A percentile compares a stretch with the other conserved stretches of the same genome.
Conservation (phyloP, 1,140 invertebrate species). For the Trigoniulus corallinus region DNA sequence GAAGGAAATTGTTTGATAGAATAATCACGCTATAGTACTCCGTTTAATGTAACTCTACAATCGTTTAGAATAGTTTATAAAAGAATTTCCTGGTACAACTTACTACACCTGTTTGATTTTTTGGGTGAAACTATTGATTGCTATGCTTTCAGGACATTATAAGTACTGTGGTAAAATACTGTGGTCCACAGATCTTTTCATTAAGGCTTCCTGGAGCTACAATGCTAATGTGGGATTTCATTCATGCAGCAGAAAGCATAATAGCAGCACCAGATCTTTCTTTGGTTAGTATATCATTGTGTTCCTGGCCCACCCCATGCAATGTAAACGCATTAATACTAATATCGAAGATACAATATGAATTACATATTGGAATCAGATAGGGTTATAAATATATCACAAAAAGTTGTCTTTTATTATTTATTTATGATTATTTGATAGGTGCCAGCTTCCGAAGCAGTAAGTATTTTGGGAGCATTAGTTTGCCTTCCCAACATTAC, state of each 20-base stretch:
- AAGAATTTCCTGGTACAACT: not conserved
- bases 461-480: slow-evolving; percentile 74
- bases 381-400: too few relatives aligned
- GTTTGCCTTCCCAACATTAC: slow-evolving; percentile 61
- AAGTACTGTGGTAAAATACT: slow-evolving; percentile 45
- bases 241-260: slow-evolving; percentile 73
- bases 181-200: slow-evolving; percentile 70
- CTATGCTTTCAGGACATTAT: slow-evolving; percentile 33
- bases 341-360: too few relatives aligned
- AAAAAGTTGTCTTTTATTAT: too few relatives aligned
- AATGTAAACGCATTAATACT: too few relatives aligned
- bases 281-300: too few relatives aligned
- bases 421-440: slow-evolving; percentile 19
- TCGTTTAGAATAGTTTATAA: not conserved
- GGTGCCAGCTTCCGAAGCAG: slow-evolving; percentile 73
- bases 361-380: too few relatives aligned
- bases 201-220: slow-evolving; percentile 74
- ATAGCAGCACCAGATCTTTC: slow-evolving; percentile 63
- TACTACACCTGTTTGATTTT: too few relatives aligned
- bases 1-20: too few relatives aligned
- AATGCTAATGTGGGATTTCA: slow-evolving; percentile 70
- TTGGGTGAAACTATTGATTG: not conserved
- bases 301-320: too few relatives aligned
- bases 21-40: too few relatives aligned
- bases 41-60: too few relatives aligned